Percentiles rank a stretch among this genome's conserved stretches.
Evolutionary conservation across 2,797 vertebrate species (phyloP).

Genomic region (Acrocephalus scirpaceus): DNA sequence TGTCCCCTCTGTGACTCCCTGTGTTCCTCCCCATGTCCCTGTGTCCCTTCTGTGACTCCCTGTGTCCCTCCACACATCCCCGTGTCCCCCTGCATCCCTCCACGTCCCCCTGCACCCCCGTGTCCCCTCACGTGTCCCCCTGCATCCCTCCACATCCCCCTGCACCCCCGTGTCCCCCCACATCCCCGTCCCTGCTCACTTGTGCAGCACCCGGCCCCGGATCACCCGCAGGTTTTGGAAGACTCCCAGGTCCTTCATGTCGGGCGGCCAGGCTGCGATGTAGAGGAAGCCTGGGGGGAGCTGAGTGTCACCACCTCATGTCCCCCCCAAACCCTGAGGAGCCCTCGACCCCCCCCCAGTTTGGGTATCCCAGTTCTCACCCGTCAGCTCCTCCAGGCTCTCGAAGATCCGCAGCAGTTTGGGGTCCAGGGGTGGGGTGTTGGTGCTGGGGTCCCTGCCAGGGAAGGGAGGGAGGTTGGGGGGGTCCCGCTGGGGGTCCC

Average conservation of each 20-base stretch:
- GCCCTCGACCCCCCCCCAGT: accelerated
- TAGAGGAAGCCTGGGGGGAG: conserved; percentile 88
- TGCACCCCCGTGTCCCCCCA: accelerated
- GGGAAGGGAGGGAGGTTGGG: background rate
- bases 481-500: accelerated
- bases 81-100: too few species aligned
- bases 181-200: conserved; percentile 73
- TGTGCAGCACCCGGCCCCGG: conserved; percentile 89
- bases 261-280: conserved; percentile 88
- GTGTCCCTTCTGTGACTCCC: too few species aligned
- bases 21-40: too few species aligned
- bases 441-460: conserved; percentile 76
- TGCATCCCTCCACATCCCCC: too few species aligned
- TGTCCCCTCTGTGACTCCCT: too few species aligned
- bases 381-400: conserved; percentile 92
- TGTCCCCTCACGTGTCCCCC: too few species aligned
- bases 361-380: conserved; percentile 76
- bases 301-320: background rate
- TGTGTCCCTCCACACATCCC: too few species aligned
- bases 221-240: conserved; percentile 94
- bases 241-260: conserved; percentile 79
- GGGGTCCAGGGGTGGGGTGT: conserved; percentile 78
- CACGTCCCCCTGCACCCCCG: too few species aligned
- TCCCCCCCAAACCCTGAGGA: accelerated
- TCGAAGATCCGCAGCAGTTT: conserved; percentile 84